Evolutionary conservation across 2,797 vertebrate species (phyloP).

Genomic region (Huso huso): DNA sequence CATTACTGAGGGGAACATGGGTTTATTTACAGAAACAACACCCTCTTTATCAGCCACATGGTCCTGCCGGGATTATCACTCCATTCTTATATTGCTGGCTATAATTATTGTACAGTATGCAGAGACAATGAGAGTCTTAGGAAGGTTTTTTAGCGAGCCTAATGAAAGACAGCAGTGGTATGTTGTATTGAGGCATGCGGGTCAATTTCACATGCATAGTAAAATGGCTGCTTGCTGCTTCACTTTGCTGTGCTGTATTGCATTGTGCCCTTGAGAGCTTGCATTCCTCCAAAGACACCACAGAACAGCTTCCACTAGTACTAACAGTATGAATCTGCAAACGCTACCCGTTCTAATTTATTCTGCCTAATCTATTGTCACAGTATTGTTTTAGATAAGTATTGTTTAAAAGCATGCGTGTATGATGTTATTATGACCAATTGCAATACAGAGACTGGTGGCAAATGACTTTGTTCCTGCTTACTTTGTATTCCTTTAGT

Average conservation of each 20-base stretch:
- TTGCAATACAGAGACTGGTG: no score
- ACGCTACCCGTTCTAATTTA: neutral
- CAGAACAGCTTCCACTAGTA: neutral
- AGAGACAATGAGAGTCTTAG: conserved; percentile 3
- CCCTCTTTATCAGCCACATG: neutral
- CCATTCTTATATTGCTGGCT: neutral
- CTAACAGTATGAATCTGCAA: neutral
- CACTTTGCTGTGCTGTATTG: neutral
- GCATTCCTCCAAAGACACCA: neutral
- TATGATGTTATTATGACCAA: no score
- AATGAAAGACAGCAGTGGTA: conserved; percentile 12
- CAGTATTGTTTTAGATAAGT: no score
- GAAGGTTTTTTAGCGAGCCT: conserved; percentile 15
- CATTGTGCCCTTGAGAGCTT: neutral
- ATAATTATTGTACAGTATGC: neutral
- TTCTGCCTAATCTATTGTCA: neutral
- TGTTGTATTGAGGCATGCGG: conserved; percentile 7
- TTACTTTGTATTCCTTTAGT: no score
- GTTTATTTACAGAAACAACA: neutral
- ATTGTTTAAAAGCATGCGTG: no score
- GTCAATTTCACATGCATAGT: neutral
- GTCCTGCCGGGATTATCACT: neutral
- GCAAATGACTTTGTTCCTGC: no score
- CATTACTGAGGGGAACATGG: neutral
- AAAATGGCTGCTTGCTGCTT: conserved; percentile 1